Conservation (phyloP, 2,113 vertebrate species). For the Pterophyllum scalare region DNA sequence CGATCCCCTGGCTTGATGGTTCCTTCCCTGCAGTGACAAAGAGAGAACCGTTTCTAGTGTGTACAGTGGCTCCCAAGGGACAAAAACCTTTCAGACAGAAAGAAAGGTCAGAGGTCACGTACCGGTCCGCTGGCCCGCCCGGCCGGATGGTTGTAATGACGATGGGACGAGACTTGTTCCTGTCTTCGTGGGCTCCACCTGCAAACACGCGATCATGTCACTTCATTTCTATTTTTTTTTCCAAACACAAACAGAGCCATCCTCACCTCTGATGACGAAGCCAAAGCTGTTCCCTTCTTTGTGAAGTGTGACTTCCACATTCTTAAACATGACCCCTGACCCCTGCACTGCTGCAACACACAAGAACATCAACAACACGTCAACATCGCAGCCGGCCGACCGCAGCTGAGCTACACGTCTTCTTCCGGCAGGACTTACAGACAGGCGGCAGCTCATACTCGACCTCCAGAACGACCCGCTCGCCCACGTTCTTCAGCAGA, state of each 20-base stretch:
- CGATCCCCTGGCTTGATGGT: slow-evolving; percentile 96
- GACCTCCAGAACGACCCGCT: slow-evolving; percentile 95
- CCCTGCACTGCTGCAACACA: slow-evolving; percentile 88
- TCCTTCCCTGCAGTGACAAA: slow-evolving; percentile 86
- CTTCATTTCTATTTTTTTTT: not conserved
- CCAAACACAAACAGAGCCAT: slow-evolving; percentile 1
- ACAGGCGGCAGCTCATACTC: slow-evolving; percentile 96
- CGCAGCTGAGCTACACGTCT: not conserved
- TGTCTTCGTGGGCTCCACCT: slow-evolving; percentile 95
- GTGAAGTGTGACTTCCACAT: slow-evolving; percentile 95
- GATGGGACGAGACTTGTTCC: slow-evolving; percentile 98
- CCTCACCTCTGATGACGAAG: slow-evolving; percentile 96
- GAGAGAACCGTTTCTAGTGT: not conserved
- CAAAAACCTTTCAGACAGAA: not conserved
- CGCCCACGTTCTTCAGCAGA: slow-evolving; percentile 96
- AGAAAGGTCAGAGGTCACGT: slow-evolving; percentile 30
- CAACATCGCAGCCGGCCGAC: not conserved
- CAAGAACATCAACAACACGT: slow-evolving; percentile 1
- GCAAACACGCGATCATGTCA: slow-evolving; percentile 22
- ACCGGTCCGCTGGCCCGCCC: slow-evolving; percentile 97
- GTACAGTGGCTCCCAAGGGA: not conserved
- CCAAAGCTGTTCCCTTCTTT: slow-evolving; percentile 99
- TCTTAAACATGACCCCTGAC: slow-evolving; percentile 94
- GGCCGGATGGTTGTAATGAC: slow-evolving; percentile 95
- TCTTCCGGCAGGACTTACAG: slow-evolving; percentile 84